A percentile compares a stretch with the other conserved stretches of the same genome.
phyloP scores from a whole-genome alignment of 1,140 invertebrate genomes.

The Teleogryllus occipitalis region DNA sequence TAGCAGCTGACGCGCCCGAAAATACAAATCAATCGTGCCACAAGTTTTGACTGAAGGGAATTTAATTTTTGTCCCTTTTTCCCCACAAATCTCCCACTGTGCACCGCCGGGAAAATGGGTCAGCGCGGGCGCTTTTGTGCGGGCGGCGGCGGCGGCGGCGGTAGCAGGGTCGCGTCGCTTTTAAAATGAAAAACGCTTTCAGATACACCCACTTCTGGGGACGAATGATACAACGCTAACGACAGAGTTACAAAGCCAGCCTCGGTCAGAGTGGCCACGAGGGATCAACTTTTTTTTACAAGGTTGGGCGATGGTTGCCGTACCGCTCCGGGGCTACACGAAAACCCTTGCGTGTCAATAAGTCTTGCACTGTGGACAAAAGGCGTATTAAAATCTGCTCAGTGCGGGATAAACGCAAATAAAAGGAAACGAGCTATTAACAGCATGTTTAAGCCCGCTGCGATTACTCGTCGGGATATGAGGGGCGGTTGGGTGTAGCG shows the following conservation, averaged over 20 bases:
- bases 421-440: too few relatives aligned
- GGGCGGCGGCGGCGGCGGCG: too few relatives aligned
- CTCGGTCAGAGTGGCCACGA: background rate
- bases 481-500: too few relatives aligned
- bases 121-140: background rate
- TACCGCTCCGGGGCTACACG: too few relatives aligned
- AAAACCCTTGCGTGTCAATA: background rate
- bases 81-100: background rate
- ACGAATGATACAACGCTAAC: background rate
- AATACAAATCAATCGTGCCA: too few relatives aligned
- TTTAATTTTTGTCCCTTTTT: too few relatives aligned
- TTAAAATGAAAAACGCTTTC: slow-evolving; percentile 5
- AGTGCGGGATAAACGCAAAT: background rate
- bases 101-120: background rate
- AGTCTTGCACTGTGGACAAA: background rate
- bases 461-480: too few relatives aligned
- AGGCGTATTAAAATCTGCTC: background rate
- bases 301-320: too few relatives aligned
- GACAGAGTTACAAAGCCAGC: background rate
- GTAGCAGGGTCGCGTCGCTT: background rate
- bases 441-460: too few relatives aligned
- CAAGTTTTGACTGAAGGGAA: too few relatives aligned
- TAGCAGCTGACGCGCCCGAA: too few relatives aligned
- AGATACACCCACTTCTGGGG: background rate
- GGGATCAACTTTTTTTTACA: background rate